Evolutionary conservation across 2,888 invertebrate genomes (phyloP), one percentile per base, ranked within the genome.

Genomic region (Elmis aenea): DNA sequence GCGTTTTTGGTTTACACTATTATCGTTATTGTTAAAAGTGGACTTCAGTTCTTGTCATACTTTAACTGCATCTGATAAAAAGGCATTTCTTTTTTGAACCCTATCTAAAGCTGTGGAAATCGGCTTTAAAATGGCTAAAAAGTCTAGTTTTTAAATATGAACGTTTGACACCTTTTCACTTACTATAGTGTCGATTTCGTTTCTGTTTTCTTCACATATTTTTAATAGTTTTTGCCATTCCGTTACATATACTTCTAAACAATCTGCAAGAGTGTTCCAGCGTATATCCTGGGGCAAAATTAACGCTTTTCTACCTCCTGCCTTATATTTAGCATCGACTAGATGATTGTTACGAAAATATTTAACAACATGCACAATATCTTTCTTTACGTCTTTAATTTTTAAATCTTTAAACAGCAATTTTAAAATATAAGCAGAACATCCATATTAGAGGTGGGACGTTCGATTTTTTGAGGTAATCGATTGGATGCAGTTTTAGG

Each of bases 261-360:
- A 37, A 12, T 39, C 34, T 23, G 22, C 21, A n/a, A 41, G n/a
- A 8, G 33, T 42, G 16, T 46, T 44, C 36, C 41, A 45, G 4
- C 45, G 26, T 2, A 46, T 38, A 26, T 44, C 38, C 15, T n/a
- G n/a, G n/a, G n/a, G n/a, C n/a, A n/a, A n/a, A n/a, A n/a, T n/a
- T n/a, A n/a, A n/a, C n/a, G n/a, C 23, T 26, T 15, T 38, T 44
- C 45, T 34, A 4, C 34, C 40, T 24, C 18, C 38, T 33, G 21
- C 20, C 9, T 34, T 46, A 24, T 38, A 46, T 25, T 33, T 27
- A 3, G 43, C 41, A 14, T 13, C 12, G 21, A 37, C 36, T 13
- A 40, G 10, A 37, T 36, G 36, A 11, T 36, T 40, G 24, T 39
- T 40, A 12, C 37, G n/a, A n/a, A n/a, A n/a, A n/a, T n/a, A n/a